phyloP scores from a whole-genome alignment of 2,113 vertebrate species.

The Cavia aperea region DNA sequence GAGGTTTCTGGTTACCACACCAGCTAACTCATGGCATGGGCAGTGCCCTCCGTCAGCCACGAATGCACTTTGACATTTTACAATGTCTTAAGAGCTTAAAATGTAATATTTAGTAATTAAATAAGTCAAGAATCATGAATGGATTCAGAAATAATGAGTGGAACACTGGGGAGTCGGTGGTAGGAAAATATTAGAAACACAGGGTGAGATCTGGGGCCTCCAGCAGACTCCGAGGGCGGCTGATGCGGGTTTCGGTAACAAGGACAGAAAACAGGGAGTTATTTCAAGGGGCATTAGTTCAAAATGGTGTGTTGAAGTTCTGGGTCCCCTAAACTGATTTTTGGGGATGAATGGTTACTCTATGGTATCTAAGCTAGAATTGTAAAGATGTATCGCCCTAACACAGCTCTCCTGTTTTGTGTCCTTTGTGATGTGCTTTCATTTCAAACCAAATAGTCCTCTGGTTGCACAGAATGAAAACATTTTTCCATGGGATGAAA shows the following conservation, averaged over 20 bases:
- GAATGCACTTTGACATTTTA: background rate
- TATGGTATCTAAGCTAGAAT: background rate
- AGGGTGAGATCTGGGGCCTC: background rate
- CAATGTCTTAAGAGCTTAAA: background rate
- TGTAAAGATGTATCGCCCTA: background rate
- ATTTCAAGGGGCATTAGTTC: background rate
- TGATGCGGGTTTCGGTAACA: background rate
- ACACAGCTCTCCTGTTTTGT: background rate
- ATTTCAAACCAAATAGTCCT: constrained; percentile 27
- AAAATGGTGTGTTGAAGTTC: background rate
- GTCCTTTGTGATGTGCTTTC: constrained; percentile 13
- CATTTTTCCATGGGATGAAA: background rate
- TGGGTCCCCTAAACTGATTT: background rate
- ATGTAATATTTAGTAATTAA: background rate
- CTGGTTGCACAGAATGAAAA: background rate
- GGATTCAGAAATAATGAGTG: background rate
- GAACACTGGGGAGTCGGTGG: background rate
- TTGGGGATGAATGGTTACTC: background rate
- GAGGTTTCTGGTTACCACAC: background rate
- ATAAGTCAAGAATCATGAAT: background rate
- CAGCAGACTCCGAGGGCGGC: background rate
- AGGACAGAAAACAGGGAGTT: background rate
- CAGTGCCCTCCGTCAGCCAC: too few relatives aligned
- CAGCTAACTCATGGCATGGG: background rate
- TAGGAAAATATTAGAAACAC: background rate